These are phyloP conservation scores for Sylvilagus bachmani DNA, from an alignment of 2,113 vertebrate species.

Conservation along the genomic window DNA sequence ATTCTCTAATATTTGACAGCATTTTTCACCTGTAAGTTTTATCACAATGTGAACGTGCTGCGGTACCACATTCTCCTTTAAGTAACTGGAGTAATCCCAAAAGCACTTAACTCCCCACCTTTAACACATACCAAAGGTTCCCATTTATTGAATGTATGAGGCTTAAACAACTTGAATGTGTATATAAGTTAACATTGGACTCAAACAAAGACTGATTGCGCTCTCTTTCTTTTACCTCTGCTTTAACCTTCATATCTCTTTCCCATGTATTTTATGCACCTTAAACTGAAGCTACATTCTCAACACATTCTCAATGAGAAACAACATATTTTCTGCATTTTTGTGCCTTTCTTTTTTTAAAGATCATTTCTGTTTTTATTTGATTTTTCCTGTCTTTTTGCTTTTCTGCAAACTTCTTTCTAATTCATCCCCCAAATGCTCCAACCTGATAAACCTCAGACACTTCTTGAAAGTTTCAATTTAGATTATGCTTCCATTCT, in stretches of 20 bases:
- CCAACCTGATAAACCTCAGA: not conserved
- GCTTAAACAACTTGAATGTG: not conserved
- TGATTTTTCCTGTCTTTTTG: too few relatives aligned
- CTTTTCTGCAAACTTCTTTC: not conserved
- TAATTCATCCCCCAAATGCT: not conserved
- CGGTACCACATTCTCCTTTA: accelerated
- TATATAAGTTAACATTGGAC: not conserved
- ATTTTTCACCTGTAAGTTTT: not conserved
- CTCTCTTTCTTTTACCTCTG: not conserved
- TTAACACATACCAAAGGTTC: not conserved
- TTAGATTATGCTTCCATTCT: not conserved
- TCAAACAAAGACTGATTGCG: too few relatives aligned
- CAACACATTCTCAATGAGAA: not conserved
- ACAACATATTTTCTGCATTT: not conserved
- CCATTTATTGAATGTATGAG: not conserved
- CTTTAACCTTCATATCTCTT: accelerated
- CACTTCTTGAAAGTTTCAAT: not conserved
- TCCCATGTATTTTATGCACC: not conserved
- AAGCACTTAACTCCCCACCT: accelerated
- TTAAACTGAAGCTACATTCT: not conserved
- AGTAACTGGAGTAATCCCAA: not conserved
- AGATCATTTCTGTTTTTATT: too few relatives aligned
- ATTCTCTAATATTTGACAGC: accelerated
- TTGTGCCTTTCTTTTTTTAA: not conserved
- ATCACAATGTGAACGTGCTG: not conserved